These are phyloP conservation scores for Lampris incognitus DNA, from an alignment of 2,113 vertebrate genomes.

Conservation along the genomic window DNA sequence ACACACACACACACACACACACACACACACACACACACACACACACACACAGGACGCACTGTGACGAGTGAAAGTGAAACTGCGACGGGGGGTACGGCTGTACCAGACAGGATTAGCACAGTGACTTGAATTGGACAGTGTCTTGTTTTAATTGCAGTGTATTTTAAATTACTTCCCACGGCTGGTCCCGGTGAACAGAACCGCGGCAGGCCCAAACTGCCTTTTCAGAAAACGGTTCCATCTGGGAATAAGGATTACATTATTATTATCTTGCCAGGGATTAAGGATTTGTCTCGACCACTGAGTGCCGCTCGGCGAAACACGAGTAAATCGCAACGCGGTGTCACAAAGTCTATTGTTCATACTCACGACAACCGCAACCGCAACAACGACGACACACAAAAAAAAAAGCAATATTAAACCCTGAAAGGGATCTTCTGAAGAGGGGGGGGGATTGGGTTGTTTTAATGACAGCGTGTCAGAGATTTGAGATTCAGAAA, in stretches of 20 bases:
- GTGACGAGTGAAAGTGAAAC: constrained; percentile 41
- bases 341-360: constrained; percentile 71
- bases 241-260: constrained; percentile 83
- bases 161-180: constrained; percentile 74
- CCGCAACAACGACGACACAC: constrained; percentile 13
- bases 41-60: constrained; percentile 44
- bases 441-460: constrained; percentile 22
- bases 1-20: constrained; percentile 35
- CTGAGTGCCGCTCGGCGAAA: constrained; percentile 69
- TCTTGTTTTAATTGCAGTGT: constrained; percentile 77
- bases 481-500: constrained; percentile 17
- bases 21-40: constrained; percentile 22
- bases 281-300: constrained; percentile 82
- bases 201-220: constrained; percentile 57
- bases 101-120: constrained; percentile 69
- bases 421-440: constrained; percentile 27
- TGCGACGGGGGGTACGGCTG: constrained; percentile 55
- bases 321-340: constrained; percentile 73
- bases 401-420: constrained; percentile 22
- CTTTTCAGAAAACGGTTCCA: constrained; percentile 75
- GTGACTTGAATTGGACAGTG: constrained; percentile 53
- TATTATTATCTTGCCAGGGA: constrained; percentile 83
- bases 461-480: constrained; percentile 40
- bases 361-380: constrained; percentile 33
- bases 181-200: constrained; percentile 68